Evolutionary conservation across 2,113 vertebrate species (phyloP).

Genomic region (Rhegmatorhina hoffmannsi): DNA sequence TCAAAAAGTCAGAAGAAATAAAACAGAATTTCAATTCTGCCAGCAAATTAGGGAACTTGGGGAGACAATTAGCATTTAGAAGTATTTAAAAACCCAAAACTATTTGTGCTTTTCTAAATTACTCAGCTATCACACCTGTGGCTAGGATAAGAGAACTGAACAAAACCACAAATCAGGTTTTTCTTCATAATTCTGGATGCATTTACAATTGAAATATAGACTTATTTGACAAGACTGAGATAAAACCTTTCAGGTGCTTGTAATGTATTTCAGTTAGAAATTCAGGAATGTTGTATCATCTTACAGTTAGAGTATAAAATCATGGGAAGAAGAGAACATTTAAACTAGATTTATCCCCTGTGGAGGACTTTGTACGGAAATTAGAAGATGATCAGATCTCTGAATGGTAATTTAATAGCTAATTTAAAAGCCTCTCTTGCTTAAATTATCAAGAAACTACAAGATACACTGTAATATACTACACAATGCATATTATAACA

Average conservation of each 20-base stretch:
- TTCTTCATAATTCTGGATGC: not conserved
- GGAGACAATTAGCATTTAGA: not conserved
- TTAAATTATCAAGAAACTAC: slow-evolving; percentile 52
- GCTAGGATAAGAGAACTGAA: not conserved
- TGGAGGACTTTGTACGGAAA: slow-evolving; percentile 33
- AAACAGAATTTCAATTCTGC: not conserved
- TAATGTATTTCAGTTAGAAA: not conserved
- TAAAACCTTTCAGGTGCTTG: not conserved
- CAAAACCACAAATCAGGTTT: not conserved
- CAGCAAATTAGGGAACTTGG: not conserved
- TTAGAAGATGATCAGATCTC: slow-evolving; percentile 60
- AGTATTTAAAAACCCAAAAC: not conserved
- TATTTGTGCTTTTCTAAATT: not conserved
- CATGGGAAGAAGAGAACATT: slow-evolving; percentile 14
- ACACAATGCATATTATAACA: not conserved
- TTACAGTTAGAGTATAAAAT: slow-evolving; percentile 18
- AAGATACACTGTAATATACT: slow-evolving; percentile 4
- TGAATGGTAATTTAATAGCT: slow-evolving; percentile 67
- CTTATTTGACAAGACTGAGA: not conserved
- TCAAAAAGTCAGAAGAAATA: not conserved
- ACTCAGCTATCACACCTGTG: not conserved
- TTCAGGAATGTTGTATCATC: not conserved
- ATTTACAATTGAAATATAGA: not conserved
- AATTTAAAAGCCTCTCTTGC: slow-evolving; percentile 45
- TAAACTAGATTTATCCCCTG: slow-evolving; percentile 57